Conservation (phyloP, 2,113 vertebrate species). For the Myotis davidii region DNA sequence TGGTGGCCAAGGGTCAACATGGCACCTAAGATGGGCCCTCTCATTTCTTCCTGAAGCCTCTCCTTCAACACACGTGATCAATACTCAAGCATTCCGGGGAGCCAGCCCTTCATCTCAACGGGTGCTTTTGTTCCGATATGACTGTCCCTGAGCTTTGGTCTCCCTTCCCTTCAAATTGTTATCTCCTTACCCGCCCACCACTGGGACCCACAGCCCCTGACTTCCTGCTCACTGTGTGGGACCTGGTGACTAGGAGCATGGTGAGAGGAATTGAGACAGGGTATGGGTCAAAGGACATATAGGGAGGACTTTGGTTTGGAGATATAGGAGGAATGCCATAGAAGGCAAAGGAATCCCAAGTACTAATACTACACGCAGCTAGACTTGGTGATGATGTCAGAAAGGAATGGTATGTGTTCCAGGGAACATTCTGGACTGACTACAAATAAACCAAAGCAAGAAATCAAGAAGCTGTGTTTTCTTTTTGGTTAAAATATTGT, state of each 20-base stretch:
- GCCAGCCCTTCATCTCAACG: rapidly evolving
- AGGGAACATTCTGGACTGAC: background rate
- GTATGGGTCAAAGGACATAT: rapidly evolving
- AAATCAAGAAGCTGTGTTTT: background rate
- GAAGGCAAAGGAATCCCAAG: background rate
- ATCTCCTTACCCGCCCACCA: background rate
- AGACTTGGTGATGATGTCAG: background rate
- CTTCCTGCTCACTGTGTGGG: background rate
- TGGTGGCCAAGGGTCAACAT: background rate
- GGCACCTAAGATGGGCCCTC: too few relatives aligned
- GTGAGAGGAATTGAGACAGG: rapidly evolving
- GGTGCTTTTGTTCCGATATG: background rate
- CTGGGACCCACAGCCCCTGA: background rate
- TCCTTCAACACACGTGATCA: background rate
- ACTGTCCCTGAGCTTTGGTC: background rate
- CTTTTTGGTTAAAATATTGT: background rate
- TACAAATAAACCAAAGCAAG: background rate
- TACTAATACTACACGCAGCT: background rate
- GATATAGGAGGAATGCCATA: too few relatives aligned
- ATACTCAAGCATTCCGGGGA: background rate
- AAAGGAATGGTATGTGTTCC: background rate
- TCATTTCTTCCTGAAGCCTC: background rate
- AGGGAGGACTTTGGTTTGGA: background rate
- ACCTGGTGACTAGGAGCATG: rapidly evolving
- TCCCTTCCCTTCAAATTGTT: background rate